Percentiles rank a stretch among this genome's conserved stretches.
These are phyloP conservation scores for Tanypteryx hageni DNA, from an alignment of 2,888 invertebrate genomes.

Conservation along the genomic window DNA sequence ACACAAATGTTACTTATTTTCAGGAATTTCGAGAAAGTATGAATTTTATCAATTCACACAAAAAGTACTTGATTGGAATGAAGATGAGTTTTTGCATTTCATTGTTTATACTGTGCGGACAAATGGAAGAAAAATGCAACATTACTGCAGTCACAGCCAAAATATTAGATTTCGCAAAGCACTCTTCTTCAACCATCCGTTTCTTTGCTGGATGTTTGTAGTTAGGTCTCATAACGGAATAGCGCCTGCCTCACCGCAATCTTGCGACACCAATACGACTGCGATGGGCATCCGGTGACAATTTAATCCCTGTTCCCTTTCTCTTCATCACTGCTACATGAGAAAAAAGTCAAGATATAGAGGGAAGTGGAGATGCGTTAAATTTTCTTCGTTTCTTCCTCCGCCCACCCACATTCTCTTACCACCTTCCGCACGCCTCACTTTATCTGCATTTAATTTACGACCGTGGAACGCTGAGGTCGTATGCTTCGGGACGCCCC, in stretches of 20 bases:
- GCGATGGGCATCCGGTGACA: background rate
- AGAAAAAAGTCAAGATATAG: slow-evolving; percentile 4
- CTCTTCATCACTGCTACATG: background rate
- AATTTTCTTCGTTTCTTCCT: background rate
- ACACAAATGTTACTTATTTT: too few species aligned
- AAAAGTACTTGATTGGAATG: too few species aligned
- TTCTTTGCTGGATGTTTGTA: background rate
- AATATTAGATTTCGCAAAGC: too few species aligned
- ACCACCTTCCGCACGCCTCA: background rate
- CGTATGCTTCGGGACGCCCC: slow-evolving; percentile 34
- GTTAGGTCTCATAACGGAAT: background rate
- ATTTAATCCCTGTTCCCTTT: slow-evolving; percentile 30
- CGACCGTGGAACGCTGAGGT: slow-evolving; percentile 49
- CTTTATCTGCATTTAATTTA: slow-evolving; percentile 59
- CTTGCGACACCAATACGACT: background rate
- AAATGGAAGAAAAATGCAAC: too few species aligned
- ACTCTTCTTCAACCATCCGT: background rate
- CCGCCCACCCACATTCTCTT: background rate
- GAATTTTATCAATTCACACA: too few species aligned
- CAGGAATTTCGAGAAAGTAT: too few species aligned
- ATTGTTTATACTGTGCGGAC: too few species aligned
- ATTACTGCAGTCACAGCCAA: too few species aligned
- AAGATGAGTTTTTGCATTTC: too few species aligned
- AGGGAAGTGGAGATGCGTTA: slow-evolving; percentile 23
- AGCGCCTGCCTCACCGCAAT: background rate